Evolutionary conservation across 2,888 invertebrate genomes (phyloP), one percentile per base, ranked within the genome.

Genomic region (Andrena bicolor): DNA sequence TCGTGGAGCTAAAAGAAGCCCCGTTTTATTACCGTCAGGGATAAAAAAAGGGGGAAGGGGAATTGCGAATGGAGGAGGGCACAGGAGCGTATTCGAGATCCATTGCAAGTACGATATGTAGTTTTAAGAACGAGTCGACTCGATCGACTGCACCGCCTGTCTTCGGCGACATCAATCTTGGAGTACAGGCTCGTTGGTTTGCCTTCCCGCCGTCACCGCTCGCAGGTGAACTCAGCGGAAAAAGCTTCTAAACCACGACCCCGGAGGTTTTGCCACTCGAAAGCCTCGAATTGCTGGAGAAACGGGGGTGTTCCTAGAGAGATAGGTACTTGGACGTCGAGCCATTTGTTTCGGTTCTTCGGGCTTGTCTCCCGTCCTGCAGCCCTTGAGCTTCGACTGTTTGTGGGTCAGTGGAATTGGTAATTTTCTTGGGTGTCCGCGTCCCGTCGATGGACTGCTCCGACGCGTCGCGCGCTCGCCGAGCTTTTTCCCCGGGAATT

Each of bases 121-220:
- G 35, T n/a, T 66, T 61, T 60, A 66, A 64, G 74, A 66, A 65
- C 35, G 68, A 71, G 58, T 72, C 70, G 70, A 73, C 76, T 73
- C 73, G 70, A 75, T 71, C 64, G 41, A 58, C 35, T 32, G 49
- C 28, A 71, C 35, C 71, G 69, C 69, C 73, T 63, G 63, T 69
- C 76, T 69, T 64, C 69, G 69, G 61, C 72, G 65, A 69, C 87
- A 88, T 86, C 84, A 76, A 88, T 87, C 87, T 81, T 76, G 49
- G 61, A 32, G 70, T 58, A 58, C 23, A 61, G 84, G 63, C 68
- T 84, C 73, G 73, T 76, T 75, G 76, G 65, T 68, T 75, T 32
- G 64, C 64, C 65, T 66, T 61, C 53, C 64, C 41, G 3, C 32
- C 64, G 41, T 41, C 41, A 35, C 41, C 26, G n/a, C 4, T 49